phyloP scores from a whole-genome alignment of 2,113 vertebrate species.

The zebrafish (Danio rerio) region GRCz12tu NC_133191.1:44151001-44151500 shows the following conservation, averaged over 20 bases:
- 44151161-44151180: background rate
- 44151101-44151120: background rate
- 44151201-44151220: constrained; percentile 35
- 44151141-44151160: background rate
- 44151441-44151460: background rate
- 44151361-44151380: constrained; percentile 8
- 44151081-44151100: background rate
- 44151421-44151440: background rate
- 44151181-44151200: constrained; percentile 24
- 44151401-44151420: background rate
- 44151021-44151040: background rate
- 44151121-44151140: background rate
- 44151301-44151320: background rate
- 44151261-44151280: background rate
- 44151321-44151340: constrained; percentile 2
- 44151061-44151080: background rate
- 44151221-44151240: constrained; percentile 39
- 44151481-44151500: constrained; percentile 10
- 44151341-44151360: background rate
- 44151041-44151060: background rate
- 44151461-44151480: background rate
- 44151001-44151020: background rate
- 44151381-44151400: too few species aligned
- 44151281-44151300: background rate
- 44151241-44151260: constrained; percentile 31